Base-by-base conservation (phyloP, 2,113 vertebrate genomes). In the Epinephelus fuscoguttatus region DNA sequence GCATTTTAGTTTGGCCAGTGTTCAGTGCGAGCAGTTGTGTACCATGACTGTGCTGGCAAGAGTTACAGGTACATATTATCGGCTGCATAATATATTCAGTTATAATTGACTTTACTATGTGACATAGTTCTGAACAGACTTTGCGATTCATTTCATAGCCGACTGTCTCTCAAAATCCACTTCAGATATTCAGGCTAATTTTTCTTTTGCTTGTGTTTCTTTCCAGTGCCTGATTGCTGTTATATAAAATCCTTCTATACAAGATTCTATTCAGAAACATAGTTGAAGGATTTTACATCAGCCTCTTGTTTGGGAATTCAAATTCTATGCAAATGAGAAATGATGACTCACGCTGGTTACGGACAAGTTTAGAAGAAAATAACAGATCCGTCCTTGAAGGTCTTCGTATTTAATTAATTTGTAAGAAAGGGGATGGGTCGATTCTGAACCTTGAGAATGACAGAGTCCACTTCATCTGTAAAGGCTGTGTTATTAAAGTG, bases 41-140 rank as follows among this genome's bases (percentile, higher is more conserved):
- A 60, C 77, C 70, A 86, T 89, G 87, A 89, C 78, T 83, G 72
- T 84, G 70, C 70, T 89, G 84, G 86, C 86, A 87, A 77, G 47
- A 80, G 68, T 37, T 63, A 15, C 25, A 78, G 12, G 42, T 78
- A 23, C 56, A 66, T 53, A 25, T 64, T 67, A 37, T 33, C 6
- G 4, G 33, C 56, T 18, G 14, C 9, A 25, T 23, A 47, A 70
- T 37, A 5, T 25, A 45, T 19, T 52, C 42, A 68, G 4, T 55
- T 64, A 15, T 19, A 64, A 15, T 15, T 60, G 45, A 82, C 45
- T 63, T 70, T 6, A 17, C 23, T 59, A 18, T 12, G 14, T 30
- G 25, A 33, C n/a, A 49, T 21, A 25, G 21, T 56, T 15, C 13
- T 64, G 27, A 53, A 10, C 12, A 7, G 47, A 30, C 13, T 59